Conservation (phyloP, 2,888 invertebrate genomes). For the Urechis unicinctus region DNA sequence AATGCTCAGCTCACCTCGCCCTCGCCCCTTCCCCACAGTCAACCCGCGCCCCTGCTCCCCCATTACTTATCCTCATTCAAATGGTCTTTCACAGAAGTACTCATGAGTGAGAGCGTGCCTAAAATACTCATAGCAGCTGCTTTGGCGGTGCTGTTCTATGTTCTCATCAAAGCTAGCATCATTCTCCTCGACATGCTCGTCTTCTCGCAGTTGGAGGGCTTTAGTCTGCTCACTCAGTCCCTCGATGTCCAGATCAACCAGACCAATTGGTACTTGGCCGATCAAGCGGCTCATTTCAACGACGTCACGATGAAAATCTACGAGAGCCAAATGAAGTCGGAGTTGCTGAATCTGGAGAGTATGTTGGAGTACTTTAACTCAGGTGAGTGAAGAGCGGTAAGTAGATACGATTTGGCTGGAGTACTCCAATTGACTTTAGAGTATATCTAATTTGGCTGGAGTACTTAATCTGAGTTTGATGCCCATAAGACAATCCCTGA, state of each 20-base stretch:
- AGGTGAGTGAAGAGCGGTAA: too few relatives aligned
- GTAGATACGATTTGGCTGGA: too few relatives aligned
- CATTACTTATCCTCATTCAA: constrained; percentile 1
- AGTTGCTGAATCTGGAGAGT: constrained; percentile 16
- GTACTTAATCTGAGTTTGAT: too few relatives aligned
- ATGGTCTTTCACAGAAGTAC: neutral
- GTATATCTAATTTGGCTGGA: too few relatives aligned
- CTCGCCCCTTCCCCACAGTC: neutral
- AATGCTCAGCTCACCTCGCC: neutral
- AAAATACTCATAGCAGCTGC: constrained; percentile 15
- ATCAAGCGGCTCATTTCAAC: constrained; percentile 32
- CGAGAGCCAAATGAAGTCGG: constrained; percentile 18
- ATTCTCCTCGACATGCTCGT: constrained; percentile 8
- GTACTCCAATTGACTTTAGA: too few relatives aligned
- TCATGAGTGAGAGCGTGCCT: constrained; percentile 11
- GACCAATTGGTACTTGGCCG: constrained; percentile 25
- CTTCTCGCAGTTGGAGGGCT: constrained; percentile 9
- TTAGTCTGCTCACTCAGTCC: constrained; percentile 16
- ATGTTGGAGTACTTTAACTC: constrained; percentile 19
- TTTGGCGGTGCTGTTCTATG: constrained; percentile 14
- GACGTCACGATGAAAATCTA: constrained; percentile 18
- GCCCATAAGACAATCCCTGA: too few relatives aligned
- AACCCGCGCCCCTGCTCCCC: neutral
- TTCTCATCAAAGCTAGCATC: constrained; percentile 4
- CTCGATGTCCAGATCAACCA: constrained; percentile 23